These are phyloP conservation scores for Sphaerodactylus townsendi DNA, from an alignment of 2,113 vertebrate genomes.

Conservation along the genomic window DNA sequence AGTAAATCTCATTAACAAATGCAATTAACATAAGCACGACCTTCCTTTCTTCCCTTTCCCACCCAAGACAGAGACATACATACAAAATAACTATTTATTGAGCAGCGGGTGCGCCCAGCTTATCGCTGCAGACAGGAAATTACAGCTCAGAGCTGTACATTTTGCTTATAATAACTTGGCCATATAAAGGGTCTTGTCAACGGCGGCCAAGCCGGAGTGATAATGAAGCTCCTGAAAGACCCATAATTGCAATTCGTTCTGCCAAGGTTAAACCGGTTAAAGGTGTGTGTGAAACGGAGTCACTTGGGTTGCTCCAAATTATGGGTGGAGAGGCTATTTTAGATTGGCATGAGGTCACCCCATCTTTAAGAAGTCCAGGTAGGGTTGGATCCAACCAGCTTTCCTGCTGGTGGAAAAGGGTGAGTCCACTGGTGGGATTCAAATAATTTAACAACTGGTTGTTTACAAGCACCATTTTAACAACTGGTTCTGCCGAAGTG, in stretches of 20 bases:
- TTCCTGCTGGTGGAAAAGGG: no score
- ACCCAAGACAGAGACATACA: slow-evolving; percentile 41
- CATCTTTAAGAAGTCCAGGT: not conserved
- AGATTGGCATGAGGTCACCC: not conserved
- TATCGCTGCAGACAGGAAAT: slow-evolving; percentile 76
- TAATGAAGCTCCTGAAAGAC: slow-evolving; percentile 68
- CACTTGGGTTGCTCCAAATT: not conserved
- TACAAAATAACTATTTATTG: slow-evolving; percentile 73
- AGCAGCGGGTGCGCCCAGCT: slow-evolving; percentile 64
- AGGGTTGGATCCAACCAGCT: not conserved
- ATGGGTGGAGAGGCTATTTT: not conserved
- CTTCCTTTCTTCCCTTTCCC: slow-evolving; percentile 32
- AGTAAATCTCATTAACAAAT: slow-evolving; percentile 67
- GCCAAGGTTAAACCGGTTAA: slow-evolving; percentile 52
- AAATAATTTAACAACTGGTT: no score
- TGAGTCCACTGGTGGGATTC: no score
- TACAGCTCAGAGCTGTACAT: slow-evolving; percentile 67
- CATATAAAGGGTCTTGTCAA: slow-evolving; percentile 72
- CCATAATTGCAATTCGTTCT: slow-evolving; percentile 65
- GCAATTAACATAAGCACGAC: slow-evolving; percentile 60
- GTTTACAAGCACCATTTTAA: no score
- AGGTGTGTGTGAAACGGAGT: not conserved
- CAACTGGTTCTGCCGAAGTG: no score
- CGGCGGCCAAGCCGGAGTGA: slow-evolving; percentile 67
- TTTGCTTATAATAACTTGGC: slow-evolving; percentile 77